These are phyloP conservation scores for Tuberolachnus salignus DNA, from an alignment of 2,888 invertebrate genomes.

Conservation along the genomic window DNA sequence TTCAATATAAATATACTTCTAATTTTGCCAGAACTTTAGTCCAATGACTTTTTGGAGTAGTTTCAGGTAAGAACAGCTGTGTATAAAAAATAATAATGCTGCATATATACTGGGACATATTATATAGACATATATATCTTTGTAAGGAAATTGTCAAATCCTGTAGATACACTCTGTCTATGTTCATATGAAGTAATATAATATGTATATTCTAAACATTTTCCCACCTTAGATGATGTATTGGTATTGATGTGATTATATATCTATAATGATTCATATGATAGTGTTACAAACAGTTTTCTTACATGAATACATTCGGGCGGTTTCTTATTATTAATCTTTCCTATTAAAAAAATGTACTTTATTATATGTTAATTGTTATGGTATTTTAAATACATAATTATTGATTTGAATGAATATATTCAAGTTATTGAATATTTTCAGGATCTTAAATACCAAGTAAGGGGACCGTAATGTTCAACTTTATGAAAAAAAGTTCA, in stretches of 20 bases:
- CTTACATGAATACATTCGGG: not conserved
- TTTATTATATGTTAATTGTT: not conserved
- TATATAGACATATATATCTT: not conserved
- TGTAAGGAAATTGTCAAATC: too few species aligned
- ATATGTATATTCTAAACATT: too few species aligned
- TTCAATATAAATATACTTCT: not conserved
- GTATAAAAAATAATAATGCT: slow-evolving; percentile 11
- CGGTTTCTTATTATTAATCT: not conserved
- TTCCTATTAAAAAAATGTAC: not conserved
- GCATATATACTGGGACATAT: not conserved
- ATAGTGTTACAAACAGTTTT: not conserved
- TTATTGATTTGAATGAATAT: not conserved
- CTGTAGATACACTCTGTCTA: too few species aligned
- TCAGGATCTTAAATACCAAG: slow-evolving; percentile 13
- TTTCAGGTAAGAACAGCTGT: slow-evolving; percentile 25
- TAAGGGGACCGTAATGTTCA: slow-evolving; percentile 74
- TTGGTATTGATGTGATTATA: not conserved
- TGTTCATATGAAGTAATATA: too few species aligned
- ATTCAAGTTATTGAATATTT: slow-evolving; percentile 14
- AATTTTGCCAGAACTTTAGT: not conserved
- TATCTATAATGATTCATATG: slow-evolving; percentile 5
- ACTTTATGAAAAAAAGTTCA: slow-evolving; percentile 85
- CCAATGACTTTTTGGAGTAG: slow-evolving; percentile 33
- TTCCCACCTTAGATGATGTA: not conserved
- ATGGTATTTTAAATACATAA: not conserved